Percentiles rank a stretch among this genome's conserved stretches.
Conservation (phyloP, 2,797 vertebrate genomes). For the Craterocephalus amniculus region DNA sequence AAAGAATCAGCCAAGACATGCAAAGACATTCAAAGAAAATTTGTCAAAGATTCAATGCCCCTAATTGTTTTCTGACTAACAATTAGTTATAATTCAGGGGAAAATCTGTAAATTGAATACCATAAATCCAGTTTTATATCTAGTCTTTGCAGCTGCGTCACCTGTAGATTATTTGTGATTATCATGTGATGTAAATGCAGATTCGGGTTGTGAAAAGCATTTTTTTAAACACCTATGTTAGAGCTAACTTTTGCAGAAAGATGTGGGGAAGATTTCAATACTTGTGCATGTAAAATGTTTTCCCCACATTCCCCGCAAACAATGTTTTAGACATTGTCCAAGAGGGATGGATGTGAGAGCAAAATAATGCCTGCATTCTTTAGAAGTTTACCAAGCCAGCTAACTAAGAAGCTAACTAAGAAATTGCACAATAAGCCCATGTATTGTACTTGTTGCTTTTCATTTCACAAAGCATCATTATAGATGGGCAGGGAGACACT, state of each 20-base stretch:
- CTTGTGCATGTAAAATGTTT: too few relatives aligned
- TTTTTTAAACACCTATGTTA: not conserved
- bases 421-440: not conserved
- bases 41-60: not conserved
- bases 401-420: not conserved
- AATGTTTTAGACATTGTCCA: too few relatives aligned
- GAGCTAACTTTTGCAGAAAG: not conserved
- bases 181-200: not conserved
- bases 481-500: not conserved
- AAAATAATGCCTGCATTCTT: not conserved
- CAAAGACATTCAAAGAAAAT: slow-evolving; percentile 15
- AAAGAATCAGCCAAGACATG: slow-evolving; percentile 10
- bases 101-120: not conserved
- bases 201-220: not conserved
- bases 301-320: too few relatives aligned
- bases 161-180: not conserved
- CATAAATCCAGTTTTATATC: not conserved
- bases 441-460: not conserved
- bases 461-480: not conserved
- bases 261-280: too few relatives aligned
- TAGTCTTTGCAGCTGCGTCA: not conserved
- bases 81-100: not conserved
- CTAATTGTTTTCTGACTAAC: not conserved
- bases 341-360: too few relatives aligned
- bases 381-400: not conserved